Percentiles rank a stretch among this genome's conserved stretches.
Evolutionary conservation across 2,797 vertebrate genomes (phyloP).

Genomic region (Coregonus ussuriensis): DNA sequence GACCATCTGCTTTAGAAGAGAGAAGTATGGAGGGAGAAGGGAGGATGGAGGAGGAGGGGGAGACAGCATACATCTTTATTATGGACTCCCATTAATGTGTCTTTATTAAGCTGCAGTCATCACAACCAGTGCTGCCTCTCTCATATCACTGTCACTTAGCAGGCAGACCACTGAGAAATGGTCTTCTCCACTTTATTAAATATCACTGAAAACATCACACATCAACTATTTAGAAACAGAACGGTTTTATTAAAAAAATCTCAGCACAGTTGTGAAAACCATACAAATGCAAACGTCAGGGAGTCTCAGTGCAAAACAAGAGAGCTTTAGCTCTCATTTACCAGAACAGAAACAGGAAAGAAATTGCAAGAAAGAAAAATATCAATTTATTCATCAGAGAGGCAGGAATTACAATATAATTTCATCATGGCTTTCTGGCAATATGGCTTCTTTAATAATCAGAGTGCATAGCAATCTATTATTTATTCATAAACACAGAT

Average conservation of each 20-base stretch:
- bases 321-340: constrained; percentile 50
- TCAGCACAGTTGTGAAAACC: constrained; percentile 54
- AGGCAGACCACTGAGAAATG: constrained; percentile 35
- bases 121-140: constrained; percentile 55
- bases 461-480: constrained; percentile 66
- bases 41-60: not conserved
- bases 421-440: constrained; percentile 77
- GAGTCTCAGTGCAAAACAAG: constrained; percentile 34
- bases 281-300: constrained; percentile 52
- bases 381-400: constrained; percentile 67
- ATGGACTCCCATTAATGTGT: constrained; percentile 57
- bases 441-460: constrained; percentile 77
- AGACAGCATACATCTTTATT: constrained; percentile 48
- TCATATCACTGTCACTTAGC: constrained; percentile 71
- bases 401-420: constrained; percentile 75
- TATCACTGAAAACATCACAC: constrained; percentile 58
- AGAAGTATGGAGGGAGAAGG: not conserved
- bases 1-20: constrained; percentile 34
- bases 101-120: constrained; percentile 68
- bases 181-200: constrained; percentile 60
- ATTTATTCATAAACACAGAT: constrained; percentile 74
- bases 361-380: not conserved
- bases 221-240: constrained; percentile 49
- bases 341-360: constrained; percentile 21
- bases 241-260: constrained; percentile 68